A percentile compares a stretch with the other conserved stretches of the same genome.
These are phyloP conservation scores for Platerodrilus igneus DNA, from an alignment of 2,888 invertebrate species.

Conservation along the genomic window DNA sequence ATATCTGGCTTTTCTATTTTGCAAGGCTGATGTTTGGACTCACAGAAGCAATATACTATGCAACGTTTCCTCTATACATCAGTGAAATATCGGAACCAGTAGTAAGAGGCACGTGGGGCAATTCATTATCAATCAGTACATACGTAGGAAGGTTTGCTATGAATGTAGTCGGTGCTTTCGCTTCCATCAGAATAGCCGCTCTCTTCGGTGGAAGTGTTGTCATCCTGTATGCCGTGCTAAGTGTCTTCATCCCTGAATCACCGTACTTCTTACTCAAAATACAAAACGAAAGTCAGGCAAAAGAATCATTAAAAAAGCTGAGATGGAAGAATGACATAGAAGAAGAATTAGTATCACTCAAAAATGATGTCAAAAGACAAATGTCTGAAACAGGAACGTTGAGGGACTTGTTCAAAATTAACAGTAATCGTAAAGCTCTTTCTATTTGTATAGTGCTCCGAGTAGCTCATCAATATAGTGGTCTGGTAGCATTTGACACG, in stretches of 20 bases:
- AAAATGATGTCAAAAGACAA: constrained; percentile 35
- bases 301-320: constrained; percentile 31
- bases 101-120: constrained; percentile 38
- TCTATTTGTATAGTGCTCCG: constrained; percentile 31
- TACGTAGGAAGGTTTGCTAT: constrained; percentile 34
- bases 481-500: constrained; percentile 34
- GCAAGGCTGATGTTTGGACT: constrained; percentile 34
- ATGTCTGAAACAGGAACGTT: constrained; percentile 35
- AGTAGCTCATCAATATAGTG: constrained; percentile 38
- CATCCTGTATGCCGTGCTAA: constrained; percentile 29
- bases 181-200: constrained; percentile 21
- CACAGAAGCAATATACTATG: constrained; percentile 33
- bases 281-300: constrained; percentile 30
- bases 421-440: constrained; percentile 36
- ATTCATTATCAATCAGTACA: constrained; percentile 29
- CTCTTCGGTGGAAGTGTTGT: constrained; percentile 28
- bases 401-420: constrained; percentile 34
- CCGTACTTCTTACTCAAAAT: constrained; percentile 40
- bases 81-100: constrained; percentile 37
- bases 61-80: constrained; percentile 32
- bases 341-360: constrained; percentile 32
- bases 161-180: constrained; percentile 34
- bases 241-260: constrained; percentile 38
- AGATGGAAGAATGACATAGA: constrained; percentile 34
- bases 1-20: constrained; percentile 36